A percentile compares a stretch with the other conserved stretches of the same genome.
These are phyloP conservation scores for Unio delphinus DNA, from an alignment of 2,888 invertebrate genomes.

Conservation along the genomic window DNA sequence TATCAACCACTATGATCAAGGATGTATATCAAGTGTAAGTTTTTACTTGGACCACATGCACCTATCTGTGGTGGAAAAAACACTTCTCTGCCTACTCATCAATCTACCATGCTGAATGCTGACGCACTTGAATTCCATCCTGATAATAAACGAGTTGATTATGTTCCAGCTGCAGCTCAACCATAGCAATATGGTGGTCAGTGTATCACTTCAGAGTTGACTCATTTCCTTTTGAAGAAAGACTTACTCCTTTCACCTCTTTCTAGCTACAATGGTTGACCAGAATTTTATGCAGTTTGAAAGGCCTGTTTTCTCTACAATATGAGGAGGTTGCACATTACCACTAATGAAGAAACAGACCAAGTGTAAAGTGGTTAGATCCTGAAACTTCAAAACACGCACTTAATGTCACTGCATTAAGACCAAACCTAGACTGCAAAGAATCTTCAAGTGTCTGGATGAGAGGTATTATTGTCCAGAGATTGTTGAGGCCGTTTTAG, in stretches of 20 bases:
- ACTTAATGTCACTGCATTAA: conserved; percentile 16
- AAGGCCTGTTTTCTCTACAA: conserved; percentile 14
- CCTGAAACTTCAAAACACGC: conserved; percentile 10
- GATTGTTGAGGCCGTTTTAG: conserved; percentile 5
- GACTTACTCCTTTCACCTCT: conserved; percentile 15
- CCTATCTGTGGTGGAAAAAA: no score
- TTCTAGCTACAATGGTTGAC: conserved; percentile 13
- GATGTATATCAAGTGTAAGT: no score
- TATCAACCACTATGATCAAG: no score
- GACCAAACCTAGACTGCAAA: conserved; percentile 8
- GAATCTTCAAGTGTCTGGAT: conserved; percentile 17
- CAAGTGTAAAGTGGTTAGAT: conserved; percentile 24
- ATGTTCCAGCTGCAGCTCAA: no score
- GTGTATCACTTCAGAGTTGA: not conserved
- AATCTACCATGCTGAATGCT: no score
- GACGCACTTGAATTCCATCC: no score
- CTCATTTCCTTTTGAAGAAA: conserved; percentile 12
- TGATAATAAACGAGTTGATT: no score
- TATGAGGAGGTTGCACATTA: conserved; percentile 9
- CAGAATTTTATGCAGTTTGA: conserved; percentile 13
- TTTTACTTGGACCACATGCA: no score
- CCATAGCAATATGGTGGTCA: no score
- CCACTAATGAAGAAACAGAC: conserved; percentile 17
- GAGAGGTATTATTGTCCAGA: conserved; percentile 20
- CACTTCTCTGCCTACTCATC: no score